Evolutionary conservation across 2,888 invertebrate species (phyloP).

Genomic region (Tetheella fluctuosa): DNA sequence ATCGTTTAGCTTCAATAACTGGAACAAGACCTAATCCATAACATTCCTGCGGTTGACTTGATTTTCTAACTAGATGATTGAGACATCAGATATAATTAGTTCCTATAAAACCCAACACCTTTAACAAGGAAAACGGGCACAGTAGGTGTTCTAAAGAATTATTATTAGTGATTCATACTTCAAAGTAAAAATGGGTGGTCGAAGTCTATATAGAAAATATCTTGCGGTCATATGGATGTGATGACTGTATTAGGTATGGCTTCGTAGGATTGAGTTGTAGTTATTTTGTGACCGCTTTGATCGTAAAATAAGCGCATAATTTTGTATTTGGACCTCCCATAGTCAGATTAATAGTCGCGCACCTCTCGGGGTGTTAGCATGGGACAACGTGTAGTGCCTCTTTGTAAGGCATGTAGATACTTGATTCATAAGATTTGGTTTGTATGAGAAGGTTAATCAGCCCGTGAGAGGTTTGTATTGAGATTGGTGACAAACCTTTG

Average conservation of each 20-base stretch:
- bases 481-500: too few relatives aligned
- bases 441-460: too few relatives aligned
- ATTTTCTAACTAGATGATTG: slow-evolving; percentile 19
- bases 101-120: slow-evolving; percentile 19
- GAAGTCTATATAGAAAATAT: slow-evolving; percentile 16
- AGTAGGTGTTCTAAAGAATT: slow-evolving; percentile 38
- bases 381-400: too few relatives aligned
- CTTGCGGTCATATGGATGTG: slow-evolving; percentile 9
- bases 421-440: too few relatives aligned
- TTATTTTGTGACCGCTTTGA: too few relatives aligned
- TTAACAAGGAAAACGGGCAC: slow-evolving; percentile 15
- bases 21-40: background rate
- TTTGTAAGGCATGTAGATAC: too few relatives aligned
- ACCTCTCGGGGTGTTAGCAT: too few relatives aligned
- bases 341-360: too few relatives aligned
- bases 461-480: too few relatives aligned
- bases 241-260: slow-evolving; percentile 10
- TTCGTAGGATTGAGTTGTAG: too few relatives aligned
- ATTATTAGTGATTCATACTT: slow-evolving; percentile 22
- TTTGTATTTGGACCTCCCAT: background rate
- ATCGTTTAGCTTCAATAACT: background rate
- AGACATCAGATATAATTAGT: slow-evolving; percentile 12
- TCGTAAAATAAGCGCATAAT: too few relatives aligned
- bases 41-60: slow-evolving; percentile 18
- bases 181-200: slow-evolving; percentile 21